These are phyloP conservation scores for Holotrichia oblita DNA, from an alignment of 1,140 invertebrate species.

Conservation along the genomic window DNA sequence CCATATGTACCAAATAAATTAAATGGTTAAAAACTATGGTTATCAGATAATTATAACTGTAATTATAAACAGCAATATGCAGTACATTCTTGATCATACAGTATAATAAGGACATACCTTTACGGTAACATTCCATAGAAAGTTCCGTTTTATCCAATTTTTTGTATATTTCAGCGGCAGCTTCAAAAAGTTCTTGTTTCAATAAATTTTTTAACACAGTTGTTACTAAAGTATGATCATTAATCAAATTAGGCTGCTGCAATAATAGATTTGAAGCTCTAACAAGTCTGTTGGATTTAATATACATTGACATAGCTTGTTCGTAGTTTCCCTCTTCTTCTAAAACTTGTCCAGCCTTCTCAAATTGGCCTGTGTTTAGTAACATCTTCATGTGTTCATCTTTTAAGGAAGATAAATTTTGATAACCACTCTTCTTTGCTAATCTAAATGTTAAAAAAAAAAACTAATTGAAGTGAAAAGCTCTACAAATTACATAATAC, in stretches of 20 bases:
- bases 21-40: too few relatives aligned
- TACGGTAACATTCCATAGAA: conserved; percentile 88
- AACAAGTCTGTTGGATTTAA: conserved; percentile 83
- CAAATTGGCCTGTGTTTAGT: conserved; percentile 81
- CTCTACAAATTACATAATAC: background rate
- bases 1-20: conserved; percentile 5
- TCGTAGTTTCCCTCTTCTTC: conserved; percentile 79
- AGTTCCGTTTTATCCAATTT: conserved; percentile 76
- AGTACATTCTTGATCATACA: background rate
- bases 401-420: conserved; percentile 75
- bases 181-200: conserved; percentile 81
- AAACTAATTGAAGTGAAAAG: background rate
- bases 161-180: conserved; percentile 93
- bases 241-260: conserved; percentile 66
- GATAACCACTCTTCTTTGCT: conserved; percentile 80
- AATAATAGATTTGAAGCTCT: conserved; percentile 75
- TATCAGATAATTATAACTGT: too few relatives aligned
- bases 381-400: conserved; percentile 83
- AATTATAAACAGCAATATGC: too few relatives aligned
- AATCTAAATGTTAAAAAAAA: conserved; percentile 62
- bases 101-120: conserved; percentile 68
- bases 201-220: conserved; percentile 74
- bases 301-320: conserved; percentile 82
- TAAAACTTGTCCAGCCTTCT: conserved; percentile 84
- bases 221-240: conserved; percentile 71